Evolutionary conservation across 1,140 invertebrate species (phyloP), one percentile per base, ranked within the genome.

Genomic region (Sitobion miscanthi): DNA sequence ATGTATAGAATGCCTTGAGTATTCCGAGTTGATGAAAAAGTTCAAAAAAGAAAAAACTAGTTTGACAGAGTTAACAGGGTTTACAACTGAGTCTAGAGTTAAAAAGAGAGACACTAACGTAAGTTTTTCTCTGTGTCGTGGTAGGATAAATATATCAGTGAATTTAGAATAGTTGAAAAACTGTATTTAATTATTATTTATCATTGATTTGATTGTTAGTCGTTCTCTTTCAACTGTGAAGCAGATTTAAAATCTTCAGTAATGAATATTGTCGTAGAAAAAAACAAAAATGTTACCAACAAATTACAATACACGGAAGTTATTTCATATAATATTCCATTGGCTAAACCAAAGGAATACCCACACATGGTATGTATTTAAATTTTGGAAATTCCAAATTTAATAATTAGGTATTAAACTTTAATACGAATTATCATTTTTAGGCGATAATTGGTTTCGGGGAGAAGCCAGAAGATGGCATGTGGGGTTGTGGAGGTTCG

Each of bases 361-460:
- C 89, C 89, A 30, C 89, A 90, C n/a, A 90, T 90, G 54, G 89
- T 77, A 47, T 0, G 38, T 25, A 25, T 86, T 45, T 30, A 52
- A 14, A 52, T 52, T 52, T 52, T 52, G 2, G 17, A 52, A 52
- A 52, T 47, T 47, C 45, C 7, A 23, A 47, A 14, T 38, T 30
- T 47, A 47, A 30, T 47, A 47, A 14, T 9, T 35, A 17, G n/a
- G 9, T 82, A 77, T 52, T 35, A 1, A 30, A 47, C 0, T 86
- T 30, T 42, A 83, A 23, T 25, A 45, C 4, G 1, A 49, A 9
- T n/a, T 52, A 35, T 25, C 8, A 35, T 20, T 23, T 54, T 90
- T 54, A 90, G 89, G 89, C 57, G 38, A 25, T 90, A 17, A 30
- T 90, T 17, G 89, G 89, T 30, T 90, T 69, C 30, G 89, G 89